Conservation (phyloP, 2,113 vertebrate genomes). For the Psephotus haematonotus region DNA sequence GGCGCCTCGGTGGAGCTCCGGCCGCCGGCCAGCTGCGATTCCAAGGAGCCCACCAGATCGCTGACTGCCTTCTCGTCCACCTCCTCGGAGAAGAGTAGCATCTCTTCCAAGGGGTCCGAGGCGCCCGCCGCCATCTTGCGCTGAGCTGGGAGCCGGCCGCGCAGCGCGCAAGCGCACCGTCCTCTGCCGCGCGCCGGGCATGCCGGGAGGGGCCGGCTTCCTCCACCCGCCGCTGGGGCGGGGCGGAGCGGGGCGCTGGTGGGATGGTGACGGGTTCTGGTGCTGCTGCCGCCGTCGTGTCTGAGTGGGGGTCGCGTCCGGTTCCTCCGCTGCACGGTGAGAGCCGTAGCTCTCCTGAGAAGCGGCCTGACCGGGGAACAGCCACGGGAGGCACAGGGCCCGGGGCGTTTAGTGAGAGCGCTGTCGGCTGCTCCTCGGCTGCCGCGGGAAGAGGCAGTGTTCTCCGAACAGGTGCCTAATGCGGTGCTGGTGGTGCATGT, state of each 20-base stretch:
- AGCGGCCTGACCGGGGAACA: too few species aligned
- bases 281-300: too few species aligned
- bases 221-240: not conserved
- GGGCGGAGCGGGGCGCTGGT: not conserved
- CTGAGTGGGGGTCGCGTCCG: rapidly evolving
- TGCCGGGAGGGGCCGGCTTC: slow-evolving; percentile 72
- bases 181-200: slow-evolving; percentile 71
- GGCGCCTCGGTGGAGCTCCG: slow-evolving; percentile 65
- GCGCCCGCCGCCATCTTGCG: slow-evolving; percentile 84
- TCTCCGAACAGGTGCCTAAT: not conserved
- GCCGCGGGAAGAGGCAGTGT: not conserved
- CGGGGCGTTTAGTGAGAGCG: not conserved
- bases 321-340: too few species aligned
- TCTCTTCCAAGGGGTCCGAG: slow-evolving; percentile 89
- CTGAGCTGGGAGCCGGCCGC: slow-evolving; percentile 78
- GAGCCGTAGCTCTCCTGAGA: not conserved
- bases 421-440: too few species aligned
- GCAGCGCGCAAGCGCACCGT: slow-evolving; percentile 76
- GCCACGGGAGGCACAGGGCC: too few species aligned
- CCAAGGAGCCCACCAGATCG: slow-evolving; percentile 85
- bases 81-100: slow-evolving; percentile 85
- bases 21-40: slow-evolving; percentile 81
- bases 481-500: not conserved
- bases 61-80: slow-evolving; percentile 90
- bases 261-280: too few species aligned